phyloP scores from a whole-genome alignment of 2,113 vertebrate genomes.

The Menura novaehollandiae region DNA sequence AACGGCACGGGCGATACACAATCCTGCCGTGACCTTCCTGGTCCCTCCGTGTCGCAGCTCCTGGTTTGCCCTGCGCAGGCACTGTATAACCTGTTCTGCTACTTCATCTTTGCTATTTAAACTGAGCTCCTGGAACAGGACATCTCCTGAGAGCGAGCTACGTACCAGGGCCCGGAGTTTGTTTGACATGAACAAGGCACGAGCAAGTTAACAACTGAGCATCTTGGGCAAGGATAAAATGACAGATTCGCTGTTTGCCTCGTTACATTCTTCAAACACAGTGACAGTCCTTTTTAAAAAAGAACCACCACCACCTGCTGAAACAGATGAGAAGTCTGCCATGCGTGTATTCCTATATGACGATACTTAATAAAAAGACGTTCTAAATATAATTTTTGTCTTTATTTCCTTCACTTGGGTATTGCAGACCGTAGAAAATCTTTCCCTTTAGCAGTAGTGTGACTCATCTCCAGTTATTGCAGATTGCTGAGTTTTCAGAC shows the following conservation, averaged over 20 bases:
- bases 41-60: not conserved
- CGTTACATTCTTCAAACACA: not conserved
- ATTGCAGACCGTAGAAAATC: not conserved
- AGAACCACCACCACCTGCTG: not conserved
- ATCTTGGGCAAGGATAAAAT: not conserved
- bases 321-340: not conserved
- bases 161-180: not conserved
- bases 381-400: not conserved
- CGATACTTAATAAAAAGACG: not conserved
- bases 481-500: not conserved
- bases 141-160: not conserved
- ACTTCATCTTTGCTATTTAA: not conserved
- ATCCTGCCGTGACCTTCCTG: rapidly evolving
- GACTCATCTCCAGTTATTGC: not conserved
- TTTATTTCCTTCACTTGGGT: rapidly evolving
- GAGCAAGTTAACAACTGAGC: not conserved
- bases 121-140: not conserved
- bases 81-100: not conserved
- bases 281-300: not conserved
- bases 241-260: not conserved
- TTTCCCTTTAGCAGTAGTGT: not conserved
- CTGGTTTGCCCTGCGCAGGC: not conserved
- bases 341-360: not conserved
- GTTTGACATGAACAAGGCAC: not conserved
- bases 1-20: rapidly evolving